Conservation (phyloP, 2,888 invertebrate species). For the Apamea monoglypha region DNA sequence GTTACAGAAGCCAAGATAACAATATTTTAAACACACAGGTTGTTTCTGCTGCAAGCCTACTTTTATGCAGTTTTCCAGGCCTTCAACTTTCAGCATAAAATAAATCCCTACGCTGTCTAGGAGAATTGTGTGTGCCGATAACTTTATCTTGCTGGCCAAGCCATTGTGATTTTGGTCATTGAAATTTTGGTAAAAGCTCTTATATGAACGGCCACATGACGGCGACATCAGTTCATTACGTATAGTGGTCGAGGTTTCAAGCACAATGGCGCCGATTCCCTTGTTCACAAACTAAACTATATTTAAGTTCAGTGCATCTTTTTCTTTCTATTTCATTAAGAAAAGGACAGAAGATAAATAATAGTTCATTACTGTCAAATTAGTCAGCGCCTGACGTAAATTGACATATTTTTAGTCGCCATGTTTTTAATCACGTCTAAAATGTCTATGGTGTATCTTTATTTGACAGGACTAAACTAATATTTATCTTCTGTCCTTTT, state of each 20-base stretch:
- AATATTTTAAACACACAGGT: background rate
- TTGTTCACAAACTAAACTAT: no score
- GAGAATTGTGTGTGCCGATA: background rate
- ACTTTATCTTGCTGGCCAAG: background rate
- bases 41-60: background rate
- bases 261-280: no score
- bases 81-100: background rate
- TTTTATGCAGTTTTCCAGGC: background rate
- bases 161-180: background rate
- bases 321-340: no score
- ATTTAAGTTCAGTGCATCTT: no score
- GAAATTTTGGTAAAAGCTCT: slow-evolving; percentile 9
- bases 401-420: no score
- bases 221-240: background rate
- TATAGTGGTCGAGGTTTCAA: background rate
- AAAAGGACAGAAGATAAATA: no score
- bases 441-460: no score
- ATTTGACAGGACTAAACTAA: no score
- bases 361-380: no score
- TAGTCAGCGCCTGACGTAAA: no score
- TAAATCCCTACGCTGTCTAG: background rate
- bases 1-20: background rate
- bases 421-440: no score
- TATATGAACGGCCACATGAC: background rate
- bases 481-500: no score